A percentile compares a stretch with the other conserved stretches of the same genome.
Evolutionary conservation across 2,888 invertebrate genomes (phyloP).

Genomic region (Euzophera pinguis): DNA sequence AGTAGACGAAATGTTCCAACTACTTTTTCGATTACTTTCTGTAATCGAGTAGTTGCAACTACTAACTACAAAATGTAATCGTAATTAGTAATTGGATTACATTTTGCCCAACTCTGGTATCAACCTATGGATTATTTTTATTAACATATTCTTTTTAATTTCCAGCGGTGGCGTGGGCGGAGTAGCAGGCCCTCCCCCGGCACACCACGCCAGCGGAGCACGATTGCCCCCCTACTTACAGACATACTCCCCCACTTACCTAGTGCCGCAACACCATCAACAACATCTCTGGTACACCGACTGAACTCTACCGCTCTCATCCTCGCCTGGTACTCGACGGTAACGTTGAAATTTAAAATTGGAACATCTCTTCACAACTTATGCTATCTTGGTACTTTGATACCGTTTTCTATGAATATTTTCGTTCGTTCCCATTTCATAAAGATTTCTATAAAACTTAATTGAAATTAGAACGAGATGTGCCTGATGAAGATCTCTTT

Average conservation of each 20-base stretch:
- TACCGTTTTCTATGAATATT: not conserved
- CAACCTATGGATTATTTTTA: too few relatives aligned
- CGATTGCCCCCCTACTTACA: conserved; percentile 72
- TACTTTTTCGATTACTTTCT: too few relatives aligned
- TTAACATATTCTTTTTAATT: too few relatives aligned
- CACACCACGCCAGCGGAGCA: conserved; percentile 88
- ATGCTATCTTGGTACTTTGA: not conserved
- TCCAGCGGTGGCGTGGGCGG: conserved; percentile 59
- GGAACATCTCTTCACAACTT: not conserved
- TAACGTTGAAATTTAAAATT: not conserved
- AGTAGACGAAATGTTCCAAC: too few relatives aligned
- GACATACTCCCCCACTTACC: conserved; percentile 72
- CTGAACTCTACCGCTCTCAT: conserved; percentile 39
- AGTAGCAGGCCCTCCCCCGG: conserved; percentile 91
- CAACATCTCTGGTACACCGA: conserved; percentile 91
- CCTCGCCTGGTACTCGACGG: not conserved
- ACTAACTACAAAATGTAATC: too few relatives aligned
- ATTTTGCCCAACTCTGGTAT: too few relatives aligned
- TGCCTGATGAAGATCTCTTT: not conserved
- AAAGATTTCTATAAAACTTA: too few relatives aligned
- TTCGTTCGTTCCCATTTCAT: too few relatives aligned
- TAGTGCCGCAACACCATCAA: conserved; percentile 70
- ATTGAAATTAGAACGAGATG: too few relatives aligned
- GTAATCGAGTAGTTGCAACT: too few relatives aligned
- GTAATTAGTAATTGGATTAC: too few relatives aligned